phyloP scores from a whole-genome alignment of 2,797 vertebrate species.

The Passerculus sandwichensis region DNA sequence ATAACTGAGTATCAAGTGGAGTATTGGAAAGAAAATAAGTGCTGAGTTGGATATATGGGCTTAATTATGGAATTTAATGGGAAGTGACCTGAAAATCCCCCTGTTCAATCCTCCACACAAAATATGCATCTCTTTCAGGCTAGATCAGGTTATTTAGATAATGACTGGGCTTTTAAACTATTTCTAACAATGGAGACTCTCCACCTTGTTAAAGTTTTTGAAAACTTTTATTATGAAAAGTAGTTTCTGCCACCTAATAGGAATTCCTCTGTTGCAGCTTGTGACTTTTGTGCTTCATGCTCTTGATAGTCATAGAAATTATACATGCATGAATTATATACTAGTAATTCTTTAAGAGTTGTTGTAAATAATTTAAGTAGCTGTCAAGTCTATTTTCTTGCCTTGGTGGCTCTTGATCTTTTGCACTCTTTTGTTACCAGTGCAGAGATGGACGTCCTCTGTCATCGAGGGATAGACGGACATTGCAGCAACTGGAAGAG shows the following conservation, averaged over 20 bases:
- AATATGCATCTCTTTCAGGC: not conserved
- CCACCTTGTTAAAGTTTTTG: not conserved
- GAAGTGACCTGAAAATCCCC: not conserved
- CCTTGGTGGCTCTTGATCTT: not conserved
- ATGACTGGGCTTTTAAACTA: not conserved
- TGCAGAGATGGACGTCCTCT: conserved; percentile 93
- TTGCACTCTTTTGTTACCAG: conserved; percentile 69
- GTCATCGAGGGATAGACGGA: conserved; percentile 85
- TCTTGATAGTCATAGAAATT: not conserved
- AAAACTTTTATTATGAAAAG: not conserved
- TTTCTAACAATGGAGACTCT: not conserved
- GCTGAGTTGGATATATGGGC: not conserved
- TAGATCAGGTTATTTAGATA: not conserved
- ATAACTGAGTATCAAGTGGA: not conserved
- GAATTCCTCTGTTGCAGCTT: not conserved
- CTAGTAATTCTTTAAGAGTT: not conserved
- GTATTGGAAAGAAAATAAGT: not conserved
- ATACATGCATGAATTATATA: not conserved
- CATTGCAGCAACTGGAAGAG: conserved; percentile 89
- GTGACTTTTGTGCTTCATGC: not conserved
- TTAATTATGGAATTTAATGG: not conserved
- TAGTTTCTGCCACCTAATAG: not conserved
- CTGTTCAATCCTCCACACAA: not conserved
- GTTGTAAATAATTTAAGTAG: not conserved
- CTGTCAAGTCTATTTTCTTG: not conserved